These are phyloP conservation scores for Unio pictorum DNA, from an alignment of 2,888 invertebrate genomes.

Conservation along the genomic window DNA sequence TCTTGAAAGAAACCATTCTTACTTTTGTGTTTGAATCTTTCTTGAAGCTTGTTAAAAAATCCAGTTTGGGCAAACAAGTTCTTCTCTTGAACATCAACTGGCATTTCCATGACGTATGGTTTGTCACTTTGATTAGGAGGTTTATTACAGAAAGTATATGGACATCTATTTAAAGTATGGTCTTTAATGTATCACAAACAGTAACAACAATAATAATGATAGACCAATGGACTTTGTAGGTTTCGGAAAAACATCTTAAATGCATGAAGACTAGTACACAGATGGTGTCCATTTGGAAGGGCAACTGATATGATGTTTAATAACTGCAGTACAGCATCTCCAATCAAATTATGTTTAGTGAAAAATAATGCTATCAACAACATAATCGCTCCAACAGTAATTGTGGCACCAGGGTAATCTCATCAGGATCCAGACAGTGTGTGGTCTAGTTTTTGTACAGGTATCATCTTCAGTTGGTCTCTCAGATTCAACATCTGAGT, in stretches of 20 bases:
- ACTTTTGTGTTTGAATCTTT: constrained; percentile 4
- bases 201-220: constrained; percentile 15
- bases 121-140: neutral
- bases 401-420: constrained; percentile 13
- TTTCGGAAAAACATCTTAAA: constrained; percentile 7
- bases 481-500: too few relatives aligned
- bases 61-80: constrained; percentile 7
- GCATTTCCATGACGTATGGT: constrained; percentile 21
- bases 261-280: constrained; percentile 2
- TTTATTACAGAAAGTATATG: constrained; percentile 4
- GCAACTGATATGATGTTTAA: constrained; percentile 8
- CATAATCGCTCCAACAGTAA: constrained; percentile 26
- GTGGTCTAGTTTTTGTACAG: too few relatives aligned
- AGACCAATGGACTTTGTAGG: constrained; percentile 18
- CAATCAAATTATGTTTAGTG: constrained; percentile 7
- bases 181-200: constrained; percentile 4
- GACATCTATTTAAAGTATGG: constrained; percentile 3
- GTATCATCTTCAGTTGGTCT: too few relatives aligned
- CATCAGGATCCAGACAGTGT: neutral
- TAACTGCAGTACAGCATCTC: constrained; percentile 9
- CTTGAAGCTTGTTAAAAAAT: constrained; percentile 8
- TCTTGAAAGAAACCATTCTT: constrained; percentile 1
- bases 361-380: constrained; percentile 19
- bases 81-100: constrained; percentile 10
- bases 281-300: constrained; percentile 11